A percentile compares a stretch with the other conserved stretches of the same genome.
phyloP scores from a whole-genome alignment of 1,140 invertebrate species.

The Bombus cullumanus region DNA sequence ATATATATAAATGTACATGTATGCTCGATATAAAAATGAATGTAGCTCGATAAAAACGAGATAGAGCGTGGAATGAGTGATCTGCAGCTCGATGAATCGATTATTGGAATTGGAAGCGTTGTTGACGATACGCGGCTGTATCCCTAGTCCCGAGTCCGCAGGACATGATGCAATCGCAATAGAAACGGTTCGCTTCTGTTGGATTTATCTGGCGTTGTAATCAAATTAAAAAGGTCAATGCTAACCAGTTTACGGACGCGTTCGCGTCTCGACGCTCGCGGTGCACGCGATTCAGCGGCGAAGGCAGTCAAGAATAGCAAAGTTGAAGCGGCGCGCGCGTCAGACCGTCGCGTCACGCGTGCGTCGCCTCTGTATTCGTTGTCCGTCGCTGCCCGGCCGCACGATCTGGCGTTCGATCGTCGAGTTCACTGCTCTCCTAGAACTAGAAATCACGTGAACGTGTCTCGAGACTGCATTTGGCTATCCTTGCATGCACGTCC shows the following conservation, averaged over 20 bases:
- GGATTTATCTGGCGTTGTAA: slow-evolving; percentile 51
- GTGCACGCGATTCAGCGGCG: slow-evolving; percentile 25
- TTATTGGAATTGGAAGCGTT: neutral
- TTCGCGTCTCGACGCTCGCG: neutral
- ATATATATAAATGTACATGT: too few relatives aligned
- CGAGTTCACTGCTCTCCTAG: slow-evolving; percentile 46
- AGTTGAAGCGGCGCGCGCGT: too few relatives aligned
- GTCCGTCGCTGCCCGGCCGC: neutral
- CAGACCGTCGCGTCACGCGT: neutral
- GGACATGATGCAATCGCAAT: slow-evolving; percentile 9
- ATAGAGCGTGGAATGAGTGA: too few relatives aligned
- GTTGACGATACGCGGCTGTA: neutral
- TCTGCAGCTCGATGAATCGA: neutral
- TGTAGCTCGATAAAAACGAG: too few relatives aligned
- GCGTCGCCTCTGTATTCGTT: neutral
- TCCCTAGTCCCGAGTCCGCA: neutral
- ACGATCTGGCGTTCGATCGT: slow-evolving; percentile 35
- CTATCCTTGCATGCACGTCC: neutral
- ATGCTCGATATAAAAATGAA: too few relatives aligned
- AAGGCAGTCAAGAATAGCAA: neutral
- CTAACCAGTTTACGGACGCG: slow-evolving; percentile 50
- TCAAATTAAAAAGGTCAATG: slow-evolving; percentile 73
- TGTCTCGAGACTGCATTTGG: slow-evolving; percentile 29
- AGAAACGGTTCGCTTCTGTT: slow-evolving; percentile 6
- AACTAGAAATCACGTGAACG: slow-evolving; percentile 43